Percentiles rank a stretch among this genome's conserved stretches.
Evolutionary conservation across 2,888 invertebrate species (phyloP).

Genomic region (Amphipyra berbera): DNA sequence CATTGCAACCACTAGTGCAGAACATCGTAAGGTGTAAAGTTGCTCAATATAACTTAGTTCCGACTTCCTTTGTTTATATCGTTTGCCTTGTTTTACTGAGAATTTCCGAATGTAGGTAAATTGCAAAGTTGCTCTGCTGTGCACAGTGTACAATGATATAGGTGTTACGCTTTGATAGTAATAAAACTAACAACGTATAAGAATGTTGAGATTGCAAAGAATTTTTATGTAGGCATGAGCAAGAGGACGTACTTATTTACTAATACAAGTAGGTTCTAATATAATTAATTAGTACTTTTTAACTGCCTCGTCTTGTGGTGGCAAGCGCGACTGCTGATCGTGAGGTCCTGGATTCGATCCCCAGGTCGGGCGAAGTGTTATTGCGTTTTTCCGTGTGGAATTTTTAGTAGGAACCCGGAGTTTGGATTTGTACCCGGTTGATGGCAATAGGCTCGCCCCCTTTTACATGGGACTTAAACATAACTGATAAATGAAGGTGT

Average conservation of each 20-base stretch:
- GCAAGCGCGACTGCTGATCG: too few species aligned
- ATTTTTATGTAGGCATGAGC: not conserved
- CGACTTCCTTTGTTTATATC: constrained; percentile 67
- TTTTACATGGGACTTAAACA: too few species aligned
- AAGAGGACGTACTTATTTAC: constrained; percentile 3
- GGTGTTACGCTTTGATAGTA: constrained; percentile 43
- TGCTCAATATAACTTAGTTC: constrained; percentile 73
- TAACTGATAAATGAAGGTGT: too few species aligned
- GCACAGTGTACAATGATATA: constrained; percentile 50
- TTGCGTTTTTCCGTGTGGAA: too few species aligned
- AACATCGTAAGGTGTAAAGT: constrained; percentile 66
- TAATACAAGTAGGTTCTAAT: too few species aligned
- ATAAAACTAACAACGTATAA: constrained; percentile 28
- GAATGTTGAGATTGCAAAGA: not conserved
- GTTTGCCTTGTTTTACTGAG: constrained; percentile 68
- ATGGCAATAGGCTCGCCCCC: too few species aligned
- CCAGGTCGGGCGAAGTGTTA: too few species aligned
- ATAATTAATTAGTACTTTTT: too few species aligned
- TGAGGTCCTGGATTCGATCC: too few species aligned
- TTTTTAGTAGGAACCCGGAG: too few species aligned
- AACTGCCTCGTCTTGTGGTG: too few species aligned
- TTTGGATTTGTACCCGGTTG: too few species aligned
- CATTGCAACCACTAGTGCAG: constrained; percentile 55
- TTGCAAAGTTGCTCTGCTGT: constrained; percentile 59
- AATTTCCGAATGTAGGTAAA: constrained; percentile 65